Conservation (phyloP, 2,888 invertebrate genomes). For the Hyppa rectilinea region DNA sequence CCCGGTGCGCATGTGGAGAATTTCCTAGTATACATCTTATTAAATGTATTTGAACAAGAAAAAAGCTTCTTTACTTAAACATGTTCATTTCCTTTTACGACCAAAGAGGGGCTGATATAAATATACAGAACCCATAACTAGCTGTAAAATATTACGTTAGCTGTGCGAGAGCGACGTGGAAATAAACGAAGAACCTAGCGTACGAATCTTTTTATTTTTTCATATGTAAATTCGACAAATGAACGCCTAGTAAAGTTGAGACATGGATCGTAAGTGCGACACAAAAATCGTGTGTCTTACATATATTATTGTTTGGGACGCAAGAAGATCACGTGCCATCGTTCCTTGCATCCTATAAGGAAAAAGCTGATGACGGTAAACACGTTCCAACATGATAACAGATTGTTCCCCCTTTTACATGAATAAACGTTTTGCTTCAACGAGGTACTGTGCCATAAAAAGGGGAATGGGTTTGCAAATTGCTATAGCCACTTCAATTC, state of each 20-base stretch:
- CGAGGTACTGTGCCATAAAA: constrained; percentile 9
- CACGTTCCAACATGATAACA: constrained; percentile 40
- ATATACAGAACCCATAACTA: constrained; percentile 38
- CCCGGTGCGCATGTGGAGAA: constrained; percentile 9
- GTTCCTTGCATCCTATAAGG: constrained; percentile 11
- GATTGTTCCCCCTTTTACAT: constrained; percentile 20
- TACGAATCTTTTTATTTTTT: constrained; percentile 44
- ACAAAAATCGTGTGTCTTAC: constrained; percentile 33
- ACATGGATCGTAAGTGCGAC: constrained; percentile 41
- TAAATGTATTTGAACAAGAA: constrained; percentile 39
- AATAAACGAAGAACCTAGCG: constrained; percentile 37
- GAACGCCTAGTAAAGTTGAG: constrained; percentile 46
- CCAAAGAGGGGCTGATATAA: constrained; percentile 39
- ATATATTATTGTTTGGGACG: constrained; percentile 29
- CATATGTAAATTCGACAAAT: constrained; percentile 45
- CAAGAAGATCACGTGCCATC: constrained; percentile 26
- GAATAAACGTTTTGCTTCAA: constrained; percentile 19
- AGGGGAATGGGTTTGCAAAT: constrained; percentile 1
- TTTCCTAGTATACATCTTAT: constrained; percentile 15
- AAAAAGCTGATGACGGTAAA: constrained; percentile 39
- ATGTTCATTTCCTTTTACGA: constrained; percentile 51
- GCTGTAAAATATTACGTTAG: constrained; percentile 53
- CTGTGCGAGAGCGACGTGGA: constrained; percentile 21
- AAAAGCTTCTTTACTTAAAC: constrained; percentile 33
- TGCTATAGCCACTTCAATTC: constrained; percentile 4